Conservation (phyloP, 2,797 vertebrate genomes). For the Catamblyrhynchus diadema region DNA sequence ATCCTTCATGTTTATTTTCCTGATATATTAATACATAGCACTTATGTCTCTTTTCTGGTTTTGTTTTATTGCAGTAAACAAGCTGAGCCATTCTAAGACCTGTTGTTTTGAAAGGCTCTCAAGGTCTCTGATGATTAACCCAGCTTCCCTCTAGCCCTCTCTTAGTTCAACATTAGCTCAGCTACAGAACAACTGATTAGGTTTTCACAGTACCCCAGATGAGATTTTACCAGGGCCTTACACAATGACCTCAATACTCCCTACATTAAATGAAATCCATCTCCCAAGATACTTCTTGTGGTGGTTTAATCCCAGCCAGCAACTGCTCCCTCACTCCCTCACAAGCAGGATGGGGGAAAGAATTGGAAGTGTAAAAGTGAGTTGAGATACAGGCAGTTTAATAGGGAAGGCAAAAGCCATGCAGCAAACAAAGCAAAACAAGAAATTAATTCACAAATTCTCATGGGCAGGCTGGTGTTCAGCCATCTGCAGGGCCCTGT, state of each 20-base stretch:
- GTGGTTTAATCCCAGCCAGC: not conserved
- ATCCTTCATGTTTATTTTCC: not conserved
- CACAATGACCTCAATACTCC: not conserved
- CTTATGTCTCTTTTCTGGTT: not conserved
- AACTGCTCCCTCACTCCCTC: not conserved
- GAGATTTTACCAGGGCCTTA: not conserved
- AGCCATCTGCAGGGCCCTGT: not conserved
- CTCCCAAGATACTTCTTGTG: not conserved
- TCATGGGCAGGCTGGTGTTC: not conserved
- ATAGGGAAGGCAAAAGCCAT: not conserved
- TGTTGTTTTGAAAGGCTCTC: not conserved
- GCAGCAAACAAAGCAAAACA: not conserved
- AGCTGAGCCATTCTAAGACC: not conserved
- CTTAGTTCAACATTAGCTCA: not conserved
- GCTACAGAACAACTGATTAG: not conserved
- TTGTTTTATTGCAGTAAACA: conserved; percentile 28
- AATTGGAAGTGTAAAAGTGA: not conserved
- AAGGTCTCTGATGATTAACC: not conserved
- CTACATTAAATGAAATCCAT: not conserved
- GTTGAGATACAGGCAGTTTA: not conserved
- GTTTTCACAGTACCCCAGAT: not conserved
- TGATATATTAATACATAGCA: conserved; percentile 4
- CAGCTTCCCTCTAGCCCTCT: not conserved
- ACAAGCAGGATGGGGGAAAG: not conserved
- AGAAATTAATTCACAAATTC: not conserved